phyloP scores from a whole-genome alignment of 2,888 invertebrate genomes.

The Volucella inanis region DNA sequence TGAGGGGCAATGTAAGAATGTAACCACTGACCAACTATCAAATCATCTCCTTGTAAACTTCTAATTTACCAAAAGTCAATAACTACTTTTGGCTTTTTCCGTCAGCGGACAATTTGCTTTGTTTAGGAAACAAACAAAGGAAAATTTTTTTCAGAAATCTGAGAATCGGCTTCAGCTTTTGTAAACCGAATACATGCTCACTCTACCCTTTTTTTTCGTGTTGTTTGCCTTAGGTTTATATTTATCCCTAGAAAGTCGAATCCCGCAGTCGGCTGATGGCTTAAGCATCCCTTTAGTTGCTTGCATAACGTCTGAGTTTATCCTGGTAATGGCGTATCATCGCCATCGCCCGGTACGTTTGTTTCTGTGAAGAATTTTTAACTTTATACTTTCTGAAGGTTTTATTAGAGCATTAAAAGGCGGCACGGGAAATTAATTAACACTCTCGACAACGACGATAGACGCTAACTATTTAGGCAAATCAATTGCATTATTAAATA shows the following conservation, averaged over 20 bases:
- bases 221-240: conserved; percentile 32
- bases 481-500: conserved; percentile 59
- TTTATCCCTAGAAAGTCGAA: conserved; percentile 44
- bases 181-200: conserved; percentile 31
- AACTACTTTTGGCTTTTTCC: not conserved
- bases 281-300: conserved; percentile 5
- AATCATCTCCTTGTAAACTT: not conserved
- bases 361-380: conserved; percentile 40
- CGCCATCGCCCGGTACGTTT: not conserved
- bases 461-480: conserved; percentile 44
- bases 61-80: conserved; percentile 45
- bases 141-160: conserved; percentile 16
- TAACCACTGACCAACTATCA: conserved; percentile 7
- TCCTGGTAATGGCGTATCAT: not conserved
- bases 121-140: conserved; percentile 22
- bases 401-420: conserved; percentile 41
- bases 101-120: conserved; percentile 30
- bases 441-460: conserved; percentile 13
- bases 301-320: not conserved
- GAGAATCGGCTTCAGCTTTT: conserved; percentile 54
- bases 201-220: not conserved
- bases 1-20: not conserved
- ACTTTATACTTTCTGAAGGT: conserved; percentile 36
- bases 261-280: conserved; percentile 50
- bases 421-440: conserved; percentile 47